Evolutionary conservation across 2,113 vertebrate species (phyloP), one percentile per base, ranked within the genome.

Genomic region (Datnioides undecimradiatus): DNA sequence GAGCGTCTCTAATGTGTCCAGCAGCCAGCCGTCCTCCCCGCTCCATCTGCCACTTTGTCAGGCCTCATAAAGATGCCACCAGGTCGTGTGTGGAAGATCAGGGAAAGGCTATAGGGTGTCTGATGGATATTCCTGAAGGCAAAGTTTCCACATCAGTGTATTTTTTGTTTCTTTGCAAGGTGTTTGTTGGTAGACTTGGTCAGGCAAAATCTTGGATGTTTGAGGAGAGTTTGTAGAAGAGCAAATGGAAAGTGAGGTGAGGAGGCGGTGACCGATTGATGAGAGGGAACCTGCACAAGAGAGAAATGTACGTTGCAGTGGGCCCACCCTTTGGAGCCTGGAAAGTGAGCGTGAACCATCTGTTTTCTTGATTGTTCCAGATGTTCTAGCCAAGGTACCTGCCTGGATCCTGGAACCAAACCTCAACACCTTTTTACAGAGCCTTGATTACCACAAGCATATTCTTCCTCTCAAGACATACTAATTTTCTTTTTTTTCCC

Each of bases 1-100:
- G 72, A 90, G 87, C 40, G 65, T 91, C 78, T 87, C 84, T 92
- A 93, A 93, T 89, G 83, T 58, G 80, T 76, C 73, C 83, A 54
- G 82, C 88, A 88, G 83, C 72, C 83, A 74, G 68, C 58, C 43
- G 25, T 69, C 67, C 73, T 73, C 75, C 63, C 80, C 55, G 23
- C 67, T 81, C 82, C n/a, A 78, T 87, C 89, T 87, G 77, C 86
- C 86, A 84, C 91, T 92, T 91, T 88, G 84, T 93, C 89, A 87
- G 77, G 83, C 76, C 78, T 91, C 89, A 79, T 94, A 92, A 94
- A 94, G 79, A 85, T 88, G 83, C 90, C 90, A 89, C 85, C 73
- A 65, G 65, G 74, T 85, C 69, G 79, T 90, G 87, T 89, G 86
- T 72, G 75, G 77, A 77, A 68, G 58, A 76, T 34, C 52, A 79